These are phyloP conservation scores for Porites australiensis DNA, from an alignment of 64 coral and sea anemone species.

Conservation along the genomic window DNA sequence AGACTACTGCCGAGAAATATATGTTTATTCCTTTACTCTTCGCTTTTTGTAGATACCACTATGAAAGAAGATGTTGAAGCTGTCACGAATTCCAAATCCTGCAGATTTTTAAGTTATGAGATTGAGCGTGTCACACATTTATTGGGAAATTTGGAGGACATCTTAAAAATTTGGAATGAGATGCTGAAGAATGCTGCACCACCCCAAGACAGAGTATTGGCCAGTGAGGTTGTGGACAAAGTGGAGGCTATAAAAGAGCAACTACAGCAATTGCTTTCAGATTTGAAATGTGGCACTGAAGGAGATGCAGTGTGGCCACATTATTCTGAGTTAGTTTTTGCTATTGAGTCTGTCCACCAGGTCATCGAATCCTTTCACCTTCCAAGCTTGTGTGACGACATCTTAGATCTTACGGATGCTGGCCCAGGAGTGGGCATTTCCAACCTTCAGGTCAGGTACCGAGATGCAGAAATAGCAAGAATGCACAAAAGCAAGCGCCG, in stretches of 20 bases:
- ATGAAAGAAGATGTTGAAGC: constrained; percentile 56
- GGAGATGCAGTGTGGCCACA: constrained; percentile 24
- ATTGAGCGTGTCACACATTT: constrained; percentile 60
- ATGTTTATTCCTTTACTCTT: not conserved
- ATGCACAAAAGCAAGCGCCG: not conserved
- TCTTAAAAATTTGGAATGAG: constrained; percentile 6
- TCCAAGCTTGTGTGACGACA: constrained; percentile 54
- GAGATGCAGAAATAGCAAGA: constrained; percentile 52
- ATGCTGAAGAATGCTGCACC: too few relatives aligned
- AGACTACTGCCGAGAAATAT: not conserved
- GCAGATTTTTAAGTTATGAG: constrained; percentile 64
- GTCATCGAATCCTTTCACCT: constrained; percentile 35
- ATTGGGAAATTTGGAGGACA: constrained; percentile 51
- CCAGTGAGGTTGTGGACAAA: too few relatives aligned
- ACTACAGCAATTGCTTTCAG: not conserved
- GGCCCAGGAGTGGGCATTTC: constrained; percentile 52
- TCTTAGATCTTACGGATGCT: constrained; percentile 48
- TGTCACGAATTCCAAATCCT: constrained; percentile 31
- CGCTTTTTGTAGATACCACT: constrained; percentile 45
- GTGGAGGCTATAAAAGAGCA: too few relatives aligned
- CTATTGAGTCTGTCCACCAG: constrained; percentile 9
- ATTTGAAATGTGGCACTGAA: constrained; percentile 15
- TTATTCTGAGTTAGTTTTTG: constrained; percentile 6
- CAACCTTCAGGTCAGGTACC: constrained; percentile 31
- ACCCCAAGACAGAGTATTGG: too few relatives aligned